Evolutionary conservation across 2,113 vertebrate genomes (phyloP).

Genomic region (Hippocampus comes): DNA sequence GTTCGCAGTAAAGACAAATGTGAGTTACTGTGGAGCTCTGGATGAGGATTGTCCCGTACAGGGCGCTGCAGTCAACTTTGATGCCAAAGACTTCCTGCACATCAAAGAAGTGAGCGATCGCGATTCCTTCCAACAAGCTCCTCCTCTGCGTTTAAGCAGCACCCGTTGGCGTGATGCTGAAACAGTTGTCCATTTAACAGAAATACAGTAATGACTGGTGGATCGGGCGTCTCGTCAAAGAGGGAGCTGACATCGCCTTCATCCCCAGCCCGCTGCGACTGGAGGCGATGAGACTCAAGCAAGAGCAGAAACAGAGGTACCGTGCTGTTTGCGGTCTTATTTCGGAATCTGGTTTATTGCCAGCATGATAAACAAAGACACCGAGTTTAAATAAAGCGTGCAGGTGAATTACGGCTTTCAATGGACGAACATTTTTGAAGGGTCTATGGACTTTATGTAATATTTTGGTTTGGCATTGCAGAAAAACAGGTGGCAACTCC

Average conservation of each 20-base stretch:
- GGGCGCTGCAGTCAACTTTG: slow-evolving; percentile 93
- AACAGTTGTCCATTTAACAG: slow-evolving; percentile 56
- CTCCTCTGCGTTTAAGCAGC: neutral
- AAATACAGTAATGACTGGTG: slow-evolving; percentile 98
- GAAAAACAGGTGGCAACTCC: slow-evolving; percentile 84
- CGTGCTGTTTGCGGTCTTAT: neutral
- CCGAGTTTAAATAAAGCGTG: neutral
- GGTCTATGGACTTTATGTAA: neutral
- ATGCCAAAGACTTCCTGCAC: slow-evolving; percentile 98
- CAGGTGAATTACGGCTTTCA: neutral
- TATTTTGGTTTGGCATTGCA: slow-evolving; percentile 49
- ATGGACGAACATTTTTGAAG: neutral
- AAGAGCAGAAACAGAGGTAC: slow-evolving; percentile 93
- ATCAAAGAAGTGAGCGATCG: slow-evolving; percentile 87
- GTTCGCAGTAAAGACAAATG: slow-evolving; percentile 92
- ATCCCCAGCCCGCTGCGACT: slow-evolving; percentile 92
- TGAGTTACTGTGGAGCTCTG: slow-evolving; percentile 91
- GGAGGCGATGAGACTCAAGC: slow-evolving; percentile 91
- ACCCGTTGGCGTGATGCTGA: slow-evolving; percentile 1
- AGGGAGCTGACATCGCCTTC: slow-evolving; percentile 91
- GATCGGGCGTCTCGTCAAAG: slow-evolving; percentile 93
- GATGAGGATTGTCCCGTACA: slow-evolving; percentile 95
- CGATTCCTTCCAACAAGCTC: neutral
- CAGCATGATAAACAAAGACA: neutral
- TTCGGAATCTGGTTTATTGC: neutral